Conservation (phyloP, 2,113 vertebrate genomes). For the Muscicapa adusta region DNA sequence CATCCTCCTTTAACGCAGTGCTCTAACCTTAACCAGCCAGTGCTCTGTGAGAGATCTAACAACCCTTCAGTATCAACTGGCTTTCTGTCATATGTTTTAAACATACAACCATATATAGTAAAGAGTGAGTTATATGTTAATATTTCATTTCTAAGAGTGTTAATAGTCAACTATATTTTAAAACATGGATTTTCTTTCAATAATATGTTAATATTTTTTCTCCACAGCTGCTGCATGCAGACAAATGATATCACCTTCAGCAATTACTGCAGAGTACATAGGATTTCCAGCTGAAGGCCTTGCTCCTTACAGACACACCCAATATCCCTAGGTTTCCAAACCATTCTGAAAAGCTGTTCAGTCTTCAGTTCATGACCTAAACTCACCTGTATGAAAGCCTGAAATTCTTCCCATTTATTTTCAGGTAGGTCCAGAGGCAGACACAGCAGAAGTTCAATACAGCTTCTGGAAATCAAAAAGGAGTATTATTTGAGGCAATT, state of each 20-base stretch:
- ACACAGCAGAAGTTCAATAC: conserved; percentile 90
- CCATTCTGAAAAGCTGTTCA: background rate
- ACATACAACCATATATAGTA: background rate
- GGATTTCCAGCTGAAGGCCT: background rate
- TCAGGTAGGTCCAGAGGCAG: conserved; percentile 86
- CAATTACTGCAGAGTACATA: background rate
- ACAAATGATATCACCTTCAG: background rate
- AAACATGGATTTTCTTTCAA: background rate
- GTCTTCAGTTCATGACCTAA: background rate
- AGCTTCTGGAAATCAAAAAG: conserved; percentile 82
- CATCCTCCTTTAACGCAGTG: background rate
- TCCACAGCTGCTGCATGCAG: background rate
- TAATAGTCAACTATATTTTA: background rate
- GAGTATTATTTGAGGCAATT: background rate
- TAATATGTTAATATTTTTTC: background rate
- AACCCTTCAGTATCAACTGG: background rate
- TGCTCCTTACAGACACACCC: background rate
- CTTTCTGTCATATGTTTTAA: background rate
- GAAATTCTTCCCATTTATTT: conserved; percentile 85
- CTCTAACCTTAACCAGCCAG: background rate
- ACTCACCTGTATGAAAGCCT: conserved; percentile 87
- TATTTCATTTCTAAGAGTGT: conserved; percentile 2
- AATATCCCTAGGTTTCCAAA: background rate
- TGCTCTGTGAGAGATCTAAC: background rate
- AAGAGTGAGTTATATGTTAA: background rate